Evolutionary conservation across 2,888 invertebrate genomes (phyloP).

Genomic region (Amphimallon solstitiale): DNA sequence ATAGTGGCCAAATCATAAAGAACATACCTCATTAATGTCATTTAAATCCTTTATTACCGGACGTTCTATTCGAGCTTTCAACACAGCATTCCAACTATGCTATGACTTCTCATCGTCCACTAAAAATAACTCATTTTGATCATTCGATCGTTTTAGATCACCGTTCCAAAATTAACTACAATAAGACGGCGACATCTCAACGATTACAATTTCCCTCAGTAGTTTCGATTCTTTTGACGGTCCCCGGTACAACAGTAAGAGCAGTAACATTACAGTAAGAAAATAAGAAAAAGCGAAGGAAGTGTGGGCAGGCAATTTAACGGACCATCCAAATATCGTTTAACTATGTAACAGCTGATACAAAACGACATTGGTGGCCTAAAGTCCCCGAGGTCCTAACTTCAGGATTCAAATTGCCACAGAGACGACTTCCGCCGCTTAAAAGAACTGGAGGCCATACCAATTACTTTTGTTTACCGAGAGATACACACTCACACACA

Average conservation of each 20-base stretch:
- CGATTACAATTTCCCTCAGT: not conserved
- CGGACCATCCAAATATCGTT: conserved; percentile 48
- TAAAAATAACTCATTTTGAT: no score
- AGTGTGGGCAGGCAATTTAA: conserved; percentile 43
- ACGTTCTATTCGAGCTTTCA: no score
- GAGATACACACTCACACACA: conserved; percentile 7
- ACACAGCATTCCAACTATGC: no score
- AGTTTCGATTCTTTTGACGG: not conserved
- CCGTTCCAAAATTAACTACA: no score
- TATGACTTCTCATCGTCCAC: no score
- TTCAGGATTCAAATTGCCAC: conserved; percentile 37
- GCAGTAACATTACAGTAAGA: conserved; percentile 6
- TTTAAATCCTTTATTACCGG: no score
- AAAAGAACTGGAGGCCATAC: conserved; percentile 29
- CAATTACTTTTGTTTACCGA: conserved; percentile 34
- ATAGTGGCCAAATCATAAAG: no score
- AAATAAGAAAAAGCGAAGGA: conserved; percentile 14
- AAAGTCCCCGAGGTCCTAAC: conserved; percentile 43
- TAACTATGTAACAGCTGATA: conserved; percentile 50
- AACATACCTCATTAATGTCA: no score
- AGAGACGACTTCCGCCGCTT: conserved; percentile 32
- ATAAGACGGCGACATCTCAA: no score
- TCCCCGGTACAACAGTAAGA: not conserved
- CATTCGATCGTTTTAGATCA: no score
- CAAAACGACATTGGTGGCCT: conserved; percentile 46